These are phyloP conservation scores for Zoroaster sp. DNA, from an alignment of 53 echinoderm and acorn worm genomes.

Conservation along the genomic window DNA sequence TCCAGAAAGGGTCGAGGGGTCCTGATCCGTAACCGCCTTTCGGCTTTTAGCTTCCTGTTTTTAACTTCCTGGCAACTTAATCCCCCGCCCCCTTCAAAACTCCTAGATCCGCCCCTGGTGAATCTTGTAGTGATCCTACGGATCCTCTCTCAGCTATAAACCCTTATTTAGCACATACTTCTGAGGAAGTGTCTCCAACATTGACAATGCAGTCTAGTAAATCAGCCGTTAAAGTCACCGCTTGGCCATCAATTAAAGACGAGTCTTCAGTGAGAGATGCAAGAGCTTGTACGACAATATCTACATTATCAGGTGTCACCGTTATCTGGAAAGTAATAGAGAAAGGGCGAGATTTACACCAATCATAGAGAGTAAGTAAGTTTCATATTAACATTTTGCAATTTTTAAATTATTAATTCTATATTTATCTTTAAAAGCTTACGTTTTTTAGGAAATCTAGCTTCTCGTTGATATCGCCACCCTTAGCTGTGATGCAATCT, in stretches of 20 bases:
- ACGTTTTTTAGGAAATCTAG: not conserved
- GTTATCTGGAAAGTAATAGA: too few relatives aligned
- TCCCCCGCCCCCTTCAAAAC: too few relatives aligned
- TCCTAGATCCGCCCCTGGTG: too few relatives aligned
- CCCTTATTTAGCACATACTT: not conserved
- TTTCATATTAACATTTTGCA: too few relatives aligned
- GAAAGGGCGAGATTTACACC: too few relatives aligned
- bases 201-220: not conserved
- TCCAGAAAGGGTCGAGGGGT: too few relatives aligned
- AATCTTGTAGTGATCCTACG: too few relatives aligned
- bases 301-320: constrained; percentile 27
- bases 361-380: too few relatives aligned
- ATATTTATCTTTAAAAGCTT: not conserved
- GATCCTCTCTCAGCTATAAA: too few relatives aligned
- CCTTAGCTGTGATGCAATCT: not conserved
- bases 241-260: constrained; percentile 8
- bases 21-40: too few relatives aligned
- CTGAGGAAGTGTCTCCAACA: constrained; percentile 11
- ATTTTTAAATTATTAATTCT: not conserved
- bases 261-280: not conserved
- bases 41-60: too few relatives aligned
- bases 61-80: too few relatives aligned
- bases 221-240: not conserved
- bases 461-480: not conserved
- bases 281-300: not conserved